Conservation (phyloP, 1,140 invertebrate species). For the Formica selysi region DNA sequence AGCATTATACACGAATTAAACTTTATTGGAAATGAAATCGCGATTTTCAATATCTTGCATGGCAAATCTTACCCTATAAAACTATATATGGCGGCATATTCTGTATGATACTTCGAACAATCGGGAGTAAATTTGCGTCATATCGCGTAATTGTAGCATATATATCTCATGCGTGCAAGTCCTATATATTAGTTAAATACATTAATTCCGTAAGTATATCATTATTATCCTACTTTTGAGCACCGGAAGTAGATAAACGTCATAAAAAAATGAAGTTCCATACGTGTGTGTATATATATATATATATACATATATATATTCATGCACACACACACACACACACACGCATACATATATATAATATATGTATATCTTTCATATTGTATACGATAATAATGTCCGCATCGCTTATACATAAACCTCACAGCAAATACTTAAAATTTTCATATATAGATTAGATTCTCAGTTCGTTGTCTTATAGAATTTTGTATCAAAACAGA, state of each 20-base stretch:
- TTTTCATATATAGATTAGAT: constrained; percentile 64
- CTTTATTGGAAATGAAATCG: constrained; percentile 12
- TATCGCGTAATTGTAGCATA: neutral
- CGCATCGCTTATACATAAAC: constrained; percentile 50
- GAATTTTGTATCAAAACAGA: constrained; percentile 64
- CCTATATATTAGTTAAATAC: constrained; percentile 17
- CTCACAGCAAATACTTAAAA: constrained; percentile 56
- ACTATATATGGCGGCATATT: neutral
- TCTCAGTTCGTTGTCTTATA: constrained; percentile 72
- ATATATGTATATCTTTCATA: neutral
- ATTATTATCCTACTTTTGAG: constrained; percentile 70
- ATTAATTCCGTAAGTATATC: constrained; percentile 55
- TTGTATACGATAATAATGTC: constrained; percentile 48
- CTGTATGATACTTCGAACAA: neutral
- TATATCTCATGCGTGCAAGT: neutral
- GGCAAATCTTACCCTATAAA: constrained; percentile 11
- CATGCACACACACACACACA: neutral
- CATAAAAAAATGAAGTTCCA: constrained; percentile 60
- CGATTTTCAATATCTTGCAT: neutral
- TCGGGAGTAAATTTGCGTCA: constrained; percentile 24
- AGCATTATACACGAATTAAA: constrained; percentile 1
- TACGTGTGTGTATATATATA: constrained; percentile 13
- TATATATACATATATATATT: neutral
- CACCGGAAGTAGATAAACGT: constrained; percentile 71
- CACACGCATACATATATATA: neutral